Evolutionary conservation across 2,113 vertebrate genomes (phyloP).

Genomic region (Platichthys stellatus): DNA sequence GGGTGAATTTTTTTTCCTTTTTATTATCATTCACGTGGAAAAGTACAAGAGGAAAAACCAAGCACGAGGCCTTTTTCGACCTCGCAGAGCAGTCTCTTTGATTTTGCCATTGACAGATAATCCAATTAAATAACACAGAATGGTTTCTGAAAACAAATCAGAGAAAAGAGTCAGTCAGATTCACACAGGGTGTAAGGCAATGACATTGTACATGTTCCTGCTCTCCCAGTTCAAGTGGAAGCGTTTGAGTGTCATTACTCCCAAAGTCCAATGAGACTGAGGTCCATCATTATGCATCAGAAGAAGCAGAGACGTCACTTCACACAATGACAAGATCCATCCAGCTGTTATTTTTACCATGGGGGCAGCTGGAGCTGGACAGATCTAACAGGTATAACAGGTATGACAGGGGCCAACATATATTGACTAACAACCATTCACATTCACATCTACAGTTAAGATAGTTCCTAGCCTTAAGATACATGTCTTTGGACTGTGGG

Average conservation of each 20-base stretch:
- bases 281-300: neutral
- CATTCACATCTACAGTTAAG: too few species aligned
- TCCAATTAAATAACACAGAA: conserved; percentile 30
- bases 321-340: too few species aligned
- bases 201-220: neutral
- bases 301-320: too few species aligned
- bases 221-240: neutral
- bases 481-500: too few species aligned
- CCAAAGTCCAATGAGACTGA: neutral
- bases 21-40: neutral
- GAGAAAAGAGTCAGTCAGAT: conserved; percentile 25
- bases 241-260: neutral
- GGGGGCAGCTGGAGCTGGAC: too few species aligned
- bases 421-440: neutral
- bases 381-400: too few species aligned
- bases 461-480: too few species aligned
- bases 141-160: conserved; percentile 31
- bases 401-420: neutral
- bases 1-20: conserved; percentile 10
- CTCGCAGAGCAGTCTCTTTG: conserved; percentile 24
- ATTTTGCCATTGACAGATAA: conserved; percentile 25
- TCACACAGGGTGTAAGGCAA: neutral
- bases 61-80: conserved; percentile 1
- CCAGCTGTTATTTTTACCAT: too few species aligned
- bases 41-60: conserved; percentile 14